These are phyloP conservation scores for Limanda limanda DNA, from an alignment of 2,113 vertebrate genomes.

Conservation along the genomic window DNA sequence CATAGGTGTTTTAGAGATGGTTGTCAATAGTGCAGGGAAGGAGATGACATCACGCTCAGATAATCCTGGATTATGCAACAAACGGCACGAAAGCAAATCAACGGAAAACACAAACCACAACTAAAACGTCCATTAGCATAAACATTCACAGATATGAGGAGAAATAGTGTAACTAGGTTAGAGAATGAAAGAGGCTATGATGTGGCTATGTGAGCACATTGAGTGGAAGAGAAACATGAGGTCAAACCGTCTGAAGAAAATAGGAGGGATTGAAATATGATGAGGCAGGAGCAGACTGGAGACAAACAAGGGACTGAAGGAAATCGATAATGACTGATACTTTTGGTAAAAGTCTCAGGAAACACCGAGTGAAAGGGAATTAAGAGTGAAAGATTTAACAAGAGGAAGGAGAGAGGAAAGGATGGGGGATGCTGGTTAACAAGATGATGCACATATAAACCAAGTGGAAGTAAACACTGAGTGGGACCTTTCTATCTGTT, in stretches of 20 bases:
- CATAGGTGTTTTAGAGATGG: not conserved
- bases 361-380: constrained; percentile 19
- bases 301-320: not conserved
- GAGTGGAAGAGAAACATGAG: not conserved
- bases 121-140: not conserved
- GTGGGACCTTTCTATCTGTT: constrained; percentile 14
- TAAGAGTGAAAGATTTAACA: constrained; percentile 18
- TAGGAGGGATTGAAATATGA: not conserved
- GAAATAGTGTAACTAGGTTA: not conserved
- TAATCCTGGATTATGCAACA: constrained; percentile 52
- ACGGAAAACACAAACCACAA: constrained; percentile 7
- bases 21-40: constrained; percentile 6
- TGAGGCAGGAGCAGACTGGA: not conserved
- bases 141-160: constrained; percentile 6
- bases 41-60: constrained; percentile 18
- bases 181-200: not conserved
- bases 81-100: constrained; percentile 23
- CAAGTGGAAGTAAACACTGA: constrained; percentile 8
- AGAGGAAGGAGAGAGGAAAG: constrained; percentile 35
- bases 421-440: constrained; percentile 7
- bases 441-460: not conserved
- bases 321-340: constrained; percentile 1
- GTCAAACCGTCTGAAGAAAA: not conserved
- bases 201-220: not conserved
- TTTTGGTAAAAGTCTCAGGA: constrained; percentile 4